phyloP scores from a whole-genome alignment of 2,888 invertebrate species.

The Acanthococcus lagerstroemiae region DNA sequence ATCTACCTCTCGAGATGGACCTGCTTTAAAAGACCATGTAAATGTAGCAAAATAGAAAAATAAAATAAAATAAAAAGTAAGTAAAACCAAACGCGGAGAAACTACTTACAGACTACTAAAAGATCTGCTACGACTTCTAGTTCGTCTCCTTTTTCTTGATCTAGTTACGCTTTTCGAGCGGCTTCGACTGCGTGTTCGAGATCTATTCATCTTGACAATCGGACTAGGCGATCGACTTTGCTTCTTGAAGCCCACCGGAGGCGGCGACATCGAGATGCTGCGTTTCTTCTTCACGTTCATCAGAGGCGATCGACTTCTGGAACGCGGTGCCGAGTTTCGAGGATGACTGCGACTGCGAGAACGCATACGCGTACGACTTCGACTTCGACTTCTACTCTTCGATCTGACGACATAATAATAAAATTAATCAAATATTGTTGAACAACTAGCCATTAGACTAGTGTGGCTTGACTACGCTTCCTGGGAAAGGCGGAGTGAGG shows the following conservation, averaged over 20 bases:
- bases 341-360: not conserved
- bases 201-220: conserved; percentile 1
- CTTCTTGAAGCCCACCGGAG: not conserved
- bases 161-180: conserved; percentile 1
- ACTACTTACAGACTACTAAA: conserved; percentile 7
- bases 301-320: not conserved
- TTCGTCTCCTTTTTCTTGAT: conserved; percentile 9
- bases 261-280: not conserved
- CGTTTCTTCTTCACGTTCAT: not conserved
- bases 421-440: not conserved
- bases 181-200: not conserved
- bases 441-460: not conserved
- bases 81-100: too few species aligned
- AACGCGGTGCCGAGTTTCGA: not conserved
- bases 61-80: not conserved
- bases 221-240: not conserved
- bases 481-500: too few species aligned
- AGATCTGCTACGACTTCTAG: conserved; percentile 9
- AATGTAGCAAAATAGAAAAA: not conserved
- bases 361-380: conserved; percentile 42
- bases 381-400: conserved; percentile 42
- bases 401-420: conserved; percentile 39
- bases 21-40: not conserved
- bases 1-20: conserved; percentile 14
- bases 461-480: too few species aligned